Conservation (phyloP, 1,140 invertebrate species). For the Cardiocondyla obscurior region DNA sequence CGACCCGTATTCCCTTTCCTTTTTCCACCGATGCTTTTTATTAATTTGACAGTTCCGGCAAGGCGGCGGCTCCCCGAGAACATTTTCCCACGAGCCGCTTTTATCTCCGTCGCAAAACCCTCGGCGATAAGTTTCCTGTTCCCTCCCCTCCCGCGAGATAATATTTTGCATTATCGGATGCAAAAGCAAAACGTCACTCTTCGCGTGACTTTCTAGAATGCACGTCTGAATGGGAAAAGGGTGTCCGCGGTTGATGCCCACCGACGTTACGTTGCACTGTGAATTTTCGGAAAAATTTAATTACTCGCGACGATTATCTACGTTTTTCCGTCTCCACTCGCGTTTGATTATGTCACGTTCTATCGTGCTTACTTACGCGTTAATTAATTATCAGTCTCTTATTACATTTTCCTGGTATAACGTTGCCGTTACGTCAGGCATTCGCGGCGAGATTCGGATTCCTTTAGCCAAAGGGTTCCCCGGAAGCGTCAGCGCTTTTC, state of each 20-base stretch:
- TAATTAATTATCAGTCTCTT: neutral
- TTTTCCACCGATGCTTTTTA: slow-evolving; percentile 12
- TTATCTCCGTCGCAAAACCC: neutral
- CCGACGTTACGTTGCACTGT: neutral
- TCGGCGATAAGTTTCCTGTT: neutral
- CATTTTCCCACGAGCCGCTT: slow-evolving; percentile 24
- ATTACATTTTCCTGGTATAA: neutral
- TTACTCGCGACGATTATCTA: neutral
- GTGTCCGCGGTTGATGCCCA: neutral
- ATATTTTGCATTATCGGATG: neutral
- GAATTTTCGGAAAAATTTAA: neutral
- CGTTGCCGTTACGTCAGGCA: too few relatives aligned
- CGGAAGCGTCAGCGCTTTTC: slow-evolving; percentile 2
- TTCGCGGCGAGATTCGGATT: neutral
- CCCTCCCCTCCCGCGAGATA: neutral
- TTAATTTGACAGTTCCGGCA: slow-evolving; percentile 29
- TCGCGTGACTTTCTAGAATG: neutral
- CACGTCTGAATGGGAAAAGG: neutral
- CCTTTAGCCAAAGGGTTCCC: slow-evolving; percentile 16
- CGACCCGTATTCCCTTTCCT: neutral
- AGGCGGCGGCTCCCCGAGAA: slow-evolving; percentile 2
- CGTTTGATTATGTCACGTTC: neutral
- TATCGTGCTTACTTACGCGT: neutral
- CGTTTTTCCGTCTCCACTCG: neutral
- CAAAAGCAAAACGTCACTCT: neutral